These are phyloP conservation scores for Cryptomyrus ogoouensis DNA, from an alignment of 2,113 vertebrate genomes.

Conservation along the genomic window DNA sequence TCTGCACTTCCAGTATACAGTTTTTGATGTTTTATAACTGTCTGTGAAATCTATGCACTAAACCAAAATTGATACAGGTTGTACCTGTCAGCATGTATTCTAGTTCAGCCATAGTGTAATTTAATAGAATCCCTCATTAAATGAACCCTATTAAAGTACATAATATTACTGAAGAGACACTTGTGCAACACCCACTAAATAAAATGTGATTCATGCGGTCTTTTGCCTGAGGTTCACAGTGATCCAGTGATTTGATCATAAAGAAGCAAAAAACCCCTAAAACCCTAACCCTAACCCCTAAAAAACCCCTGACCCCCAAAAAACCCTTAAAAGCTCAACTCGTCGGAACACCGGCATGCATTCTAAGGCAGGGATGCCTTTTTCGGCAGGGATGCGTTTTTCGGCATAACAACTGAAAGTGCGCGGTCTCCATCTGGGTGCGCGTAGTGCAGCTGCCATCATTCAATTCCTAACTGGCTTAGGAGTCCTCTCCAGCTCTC, in stretches of 20 bases:
- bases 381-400: no score
- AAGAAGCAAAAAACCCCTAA: not conserved
- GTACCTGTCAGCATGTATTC: not conserved
- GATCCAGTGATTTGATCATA: not conserved
- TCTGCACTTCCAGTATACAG: not conserved
- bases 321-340: no score
- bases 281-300: no score
- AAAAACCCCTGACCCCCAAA: no score
- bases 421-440: no score
- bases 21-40: not conserved
- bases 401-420: no score
- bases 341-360: no score
- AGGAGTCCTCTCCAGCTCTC: no score
- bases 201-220: not conserved
- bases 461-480: no score
- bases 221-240: not conserved
- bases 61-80: not conserved
- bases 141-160: not conserved
- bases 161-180: not conserved
- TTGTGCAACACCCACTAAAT: not conserved
- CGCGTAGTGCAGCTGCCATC: no score
- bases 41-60: not conserved
- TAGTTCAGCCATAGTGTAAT: not conserved
- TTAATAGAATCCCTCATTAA: not conserved
- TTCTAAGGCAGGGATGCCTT: no score